Evolutionary conservation across 2,797 vertebrate genomes (phyloP).

Genomic region (Poeciliopsis gracilis): DNA sequence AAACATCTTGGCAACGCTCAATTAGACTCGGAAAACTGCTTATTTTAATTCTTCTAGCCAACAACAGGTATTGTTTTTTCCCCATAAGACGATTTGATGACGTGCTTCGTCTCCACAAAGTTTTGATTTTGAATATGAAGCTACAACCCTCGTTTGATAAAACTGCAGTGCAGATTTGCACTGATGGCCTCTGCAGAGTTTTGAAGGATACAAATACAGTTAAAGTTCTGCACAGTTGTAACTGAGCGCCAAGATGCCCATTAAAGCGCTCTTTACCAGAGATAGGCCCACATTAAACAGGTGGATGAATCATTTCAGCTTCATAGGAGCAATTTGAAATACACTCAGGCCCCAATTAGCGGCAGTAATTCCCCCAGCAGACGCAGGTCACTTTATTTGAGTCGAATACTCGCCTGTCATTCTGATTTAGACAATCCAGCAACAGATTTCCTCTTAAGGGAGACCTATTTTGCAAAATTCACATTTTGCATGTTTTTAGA

Average conservation of each 20-base stretch:
- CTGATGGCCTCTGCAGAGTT: neutral
- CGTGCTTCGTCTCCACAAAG: neutral
- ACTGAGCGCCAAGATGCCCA: neutral
- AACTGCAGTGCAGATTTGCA: neutral
- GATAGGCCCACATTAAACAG: conserved; percentile 43
- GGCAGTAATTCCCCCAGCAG: neutral
- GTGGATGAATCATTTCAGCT: conserved; percentile 45
- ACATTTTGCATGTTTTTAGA: too few relatives aligned
- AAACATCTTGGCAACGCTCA: neutral
- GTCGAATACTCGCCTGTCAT: neutral
- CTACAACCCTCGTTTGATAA: neutral
- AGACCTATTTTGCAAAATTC: too few relatives aligned
- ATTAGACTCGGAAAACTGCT: neutral
- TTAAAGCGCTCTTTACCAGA: conserved; percentile 2
- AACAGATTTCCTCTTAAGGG: neutral
- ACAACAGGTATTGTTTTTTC: neutral
- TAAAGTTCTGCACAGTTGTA: conserved; percentile 1
- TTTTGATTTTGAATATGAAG: neutral
- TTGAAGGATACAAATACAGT: neutral
- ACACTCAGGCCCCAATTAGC: conserved; percentile 23
- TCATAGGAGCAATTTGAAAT: conserved; percentile 37
- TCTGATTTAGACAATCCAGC: neutral
- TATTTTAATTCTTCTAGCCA: neutral
- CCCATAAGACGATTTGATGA: neutral
- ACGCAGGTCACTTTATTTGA: neutral